Evolutionary conservation across 1,140 invertebrate species (phyloP).

Genomic region (Laupala kohalensis): DNA sequence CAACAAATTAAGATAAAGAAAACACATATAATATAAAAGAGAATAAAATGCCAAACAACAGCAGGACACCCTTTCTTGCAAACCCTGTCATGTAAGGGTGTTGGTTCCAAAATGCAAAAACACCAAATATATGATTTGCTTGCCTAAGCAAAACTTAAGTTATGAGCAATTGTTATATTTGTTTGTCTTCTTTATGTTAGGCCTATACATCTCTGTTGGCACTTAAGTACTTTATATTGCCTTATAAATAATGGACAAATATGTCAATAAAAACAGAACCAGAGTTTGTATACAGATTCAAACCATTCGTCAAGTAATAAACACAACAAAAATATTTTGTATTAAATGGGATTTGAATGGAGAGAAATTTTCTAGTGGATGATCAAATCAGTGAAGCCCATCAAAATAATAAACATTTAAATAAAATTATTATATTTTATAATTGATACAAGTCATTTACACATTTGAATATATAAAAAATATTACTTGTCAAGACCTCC

Average conservation of each 20-base stretch:
- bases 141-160: neutral
- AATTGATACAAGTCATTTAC: neutral
- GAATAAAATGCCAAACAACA: neutral
- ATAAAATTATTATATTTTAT: neutral
- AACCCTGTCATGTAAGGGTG: constrained; percentile 4
- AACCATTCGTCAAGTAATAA: neutral
- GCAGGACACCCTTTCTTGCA: constrained; percentile 1
- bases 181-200: too few relatives aligned
- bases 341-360: neutral
- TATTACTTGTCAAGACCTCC: neutral
- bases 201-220: too few relatives aligned
- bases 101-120: neutral
- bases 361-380: neutral
- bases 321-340: neutral
- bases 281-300: too few relatives aligned
- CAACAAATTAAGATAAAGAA: neutral
- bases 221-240: neutral
- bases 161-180: neutral
- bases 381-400: neutral
- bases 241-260: neutral
- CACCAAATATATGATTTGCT: neutral
- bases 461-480: neutral
- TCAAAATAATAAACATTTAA: neutral
- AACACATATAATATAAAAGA: constrained; percentile 2
- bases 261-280: too few relatives aligned